Evolutionary conservation across 2,797 vertebrate genomes (phyloP).

Genomic region (Erpetoichthys calabaricus): DNA sequence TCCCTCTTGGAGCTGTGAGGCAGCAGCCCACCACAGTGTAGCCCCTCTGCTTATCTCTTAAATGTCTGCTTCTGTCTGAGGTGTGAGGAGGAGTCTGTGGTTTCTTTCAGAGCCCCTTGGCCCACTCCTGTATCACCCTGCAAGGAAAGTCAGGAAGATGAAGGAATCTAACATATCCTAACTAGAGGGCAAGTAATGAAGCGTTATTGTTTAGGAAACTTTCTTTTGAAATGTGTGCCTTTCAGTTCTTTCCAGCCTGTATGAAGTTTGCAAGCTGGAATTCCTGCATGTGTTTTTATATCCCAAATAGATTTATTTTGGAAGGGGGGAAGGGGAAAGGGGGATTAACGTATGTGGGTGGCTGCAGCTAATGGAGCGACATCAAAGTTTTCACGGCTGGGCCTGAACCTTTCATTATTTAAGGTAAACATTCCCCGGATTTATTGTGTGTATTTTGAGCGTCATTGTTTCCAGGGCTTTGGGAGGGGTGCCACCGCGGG

Average conservation of each 20-base stretch:
- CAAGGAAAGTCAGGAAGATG: neutral
- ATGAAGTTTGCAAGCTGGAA: slow-evolving; percentile 2
- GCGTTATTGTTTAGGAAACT: neutral
- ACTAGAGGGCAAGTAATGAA: neutral
- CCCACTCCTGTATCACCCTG: no score
- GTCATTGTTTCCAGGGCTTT: neutral
- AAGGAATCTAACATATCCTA: neutral
- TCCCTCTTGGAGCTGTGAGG: no score
- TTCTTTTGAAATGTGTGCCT: neutral
- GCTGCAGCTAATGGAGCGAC: neutral
- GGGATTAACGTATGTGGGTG: slow-evolving; percentile 3
- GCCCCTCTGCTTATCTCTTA: no score
- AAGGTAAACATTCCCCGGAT: slow-evolving; percentile 6
- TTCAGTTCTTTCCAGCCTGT: slow-evolving; percentile 3
- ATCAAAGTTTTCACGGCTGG: neutral
- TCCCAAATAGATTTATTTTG: no score
- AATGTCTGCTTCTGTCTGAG: no score
- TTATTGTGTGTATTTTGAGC: neutral
- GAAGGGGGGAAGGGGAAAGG: neutral
- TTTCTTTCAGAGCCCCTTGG: no score
- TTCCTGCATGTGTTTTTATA: neutral
- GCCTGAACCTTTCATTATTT: slow-evolving; percentile 3
- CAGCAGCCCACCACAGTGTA: no score
- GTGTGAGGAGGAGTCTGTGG: no score
- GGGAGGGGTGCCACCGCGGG: no score